These are phyloP conservation scores for Thumatha senex DNA, from an alignment of 2,888 invertebrate species.

Conservation along the genomic window DNA sequence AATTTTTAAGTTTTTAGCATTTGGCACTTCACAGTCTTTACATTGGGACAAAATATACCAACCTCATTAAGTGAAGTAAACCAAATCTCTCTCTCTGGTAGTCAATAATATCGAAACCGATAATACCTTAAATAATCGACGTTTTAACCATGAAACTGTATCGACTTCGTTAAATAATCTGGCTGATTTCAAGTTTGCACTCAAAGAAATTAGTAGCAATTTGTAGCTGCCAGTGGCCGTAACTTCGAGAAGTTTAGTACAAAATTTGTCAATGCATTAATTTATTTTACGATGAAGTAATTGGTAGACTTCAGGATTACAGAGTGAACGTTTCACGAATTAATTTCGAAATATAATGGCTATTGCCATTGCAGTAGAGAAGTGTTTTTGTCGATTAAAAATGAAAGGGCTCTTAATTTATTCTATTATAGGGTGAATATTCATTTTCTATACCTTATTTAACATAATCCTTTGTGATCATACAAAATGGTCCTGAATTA, in stretches of 20 bases:
- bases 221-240: conserved; percentile 51
- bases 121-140: conserved; percentile 24
- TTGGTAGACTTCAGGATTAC: conserved; percentile 35
- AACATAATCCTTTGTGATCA: too few relatives aligned
- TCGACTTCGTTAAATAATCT: conserved; percentile 51
- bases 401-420: neutral
- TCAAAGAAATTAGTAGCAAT: conserved; percentile 56
- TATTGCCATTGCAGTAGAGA: conserved; percentile 7
- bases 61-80: too few relatives aligned
- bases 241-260: conserved; percentile 47
- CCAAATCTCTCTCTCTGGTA: too few relatives aligned
- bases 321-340: conserved; percentile 24
- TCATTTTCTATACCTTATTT: neutral
- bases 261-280: conserved; percentile 47
- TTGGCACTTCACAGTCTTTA: too few relatives aligned
- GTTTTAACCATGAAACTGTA: conserved; percentile 26
- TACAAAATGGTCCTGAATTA: too few relatives aligned
- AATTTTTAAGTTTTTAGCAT: too few relatives aligned
- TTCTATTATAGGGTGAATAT: neutral
- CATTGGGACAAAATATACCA: too few relatives aligned
- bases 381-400: neutral
- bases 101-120: conserved; percentile 1
- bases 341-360: conserved; percentile 29
- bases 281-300: conserved; percentile 46
- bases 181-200: conserved; percentile 47